Evolutionary conservation across 2,797 vertebrate species (phyloP), one percentile per base, ranked within the genome.

Genomic region (Galago senegalensis): DNA sequence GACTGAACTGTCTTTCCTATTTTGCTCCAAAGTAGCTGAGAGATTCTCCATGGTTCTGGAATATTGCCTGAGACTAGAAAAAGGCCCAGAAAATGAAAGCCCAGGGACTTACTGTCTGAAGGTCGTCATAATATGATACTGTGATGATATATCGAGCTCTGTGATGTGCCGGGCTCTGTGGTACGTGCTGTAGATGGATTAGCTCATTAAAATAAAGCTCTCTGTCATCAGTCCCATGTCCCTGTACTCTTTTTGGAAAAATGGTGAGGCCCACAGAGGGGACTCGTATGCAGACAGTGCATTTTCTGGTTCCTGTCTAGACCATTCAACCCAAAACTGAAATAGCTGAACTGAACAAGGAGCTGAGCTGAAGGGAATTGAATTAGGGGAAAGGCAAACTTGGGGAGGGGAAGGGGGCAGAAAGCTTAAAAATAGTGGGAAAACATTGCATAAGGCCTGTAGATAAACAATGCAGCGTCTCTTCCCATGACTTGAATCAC

Each of bases 271-370:
- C 85, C 49, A 27, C 27, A 27, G 79, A 29, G n/a, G 49, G 3
- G 80, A 65, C 89, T 67, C n/a, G 43, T 27, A 72, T 96, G 98
- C 94, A 87, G 40, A 94, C 92, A 17, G n/a, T 7, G 86, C 43
- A 81, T 91, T 72, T 97, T 88, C 93, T 76, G 91, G 96, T 98
- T 98, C 97, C 96, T 97, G 97, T 97, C 97, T 97, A 98, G 96
- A 97, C 96, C 86, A n/a, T 70, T 95, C 95, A 93, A 82, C 86
- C 82, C 79, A 25, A 91, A 95, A 97, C 96, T 95, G 89, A 97
- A 97, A 97, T 97, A 98, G 96, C 91, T 88, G 80, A 96, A 65
- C 91, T 83, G 94, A 94, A 77, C 63, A 77, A 93, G 76, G 67
- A 83, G 83, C 93, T 61, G 75, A 92, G 77, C 58, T 37, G 27